Conservation (phyloP, 2,113 vertebrate genomes). For the Heliornis fulica region DNA sequence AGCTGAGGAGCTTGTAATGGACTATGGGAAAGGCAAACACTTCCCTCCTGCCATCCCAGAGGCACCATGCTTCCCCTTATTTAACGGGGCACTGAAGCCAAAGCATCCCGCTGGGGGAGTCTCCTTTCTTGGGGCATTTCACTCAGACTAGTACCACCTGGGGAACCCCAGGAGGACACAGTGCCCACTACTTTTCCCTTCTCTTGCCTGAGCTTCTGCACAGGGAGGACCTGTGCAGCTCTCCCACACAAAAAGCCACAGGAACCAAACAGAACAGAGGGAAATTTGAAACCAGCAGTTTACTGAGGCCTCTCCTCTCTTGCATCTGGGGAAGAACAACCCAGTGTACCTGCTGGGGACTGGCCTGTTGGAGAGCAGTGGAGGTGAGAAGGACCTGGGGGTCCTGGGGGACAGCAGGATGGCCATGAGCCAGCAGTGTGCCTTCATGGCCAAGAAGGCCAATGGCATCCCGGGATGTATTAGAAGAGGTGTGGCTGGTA, state of each 20-base stretch:
- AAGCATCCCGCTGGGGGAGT: background rate
- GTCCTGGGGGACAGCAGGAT: too few species aligned
- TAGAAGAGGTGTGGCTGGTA: too few species aligned
- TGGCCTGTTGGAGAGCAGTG: too few species aligned
- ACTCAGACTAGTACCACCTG: background rate
- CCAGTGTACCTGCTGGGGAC: too few species aligned
- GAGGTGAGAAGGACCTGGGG: too few species aligned
- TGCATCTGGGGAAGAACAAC: too few species aligned
- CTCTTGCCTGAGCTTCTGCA: background rate
- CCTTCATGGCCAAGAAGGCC: too few species aligned
- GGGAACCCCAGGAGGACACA: background rate
- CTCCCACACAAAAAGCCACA: background rate
- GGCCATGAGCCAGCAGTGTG: too few species aligned
- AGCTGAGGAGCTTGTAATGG: background rate
- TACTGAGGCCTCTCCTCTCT: background rate
- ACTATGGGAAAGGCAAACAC: background rate
- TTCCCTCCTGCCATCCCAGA: background rate
- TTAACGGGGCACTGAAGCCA: background rate
- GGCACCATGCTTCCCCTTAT: background rate
- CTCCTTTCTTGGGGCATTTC: background rate
- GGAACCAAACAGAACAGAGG: background rate
- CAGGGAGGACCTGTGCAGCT: background rate
- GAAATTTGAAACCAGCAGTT: background rate
- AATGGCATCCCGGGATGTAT: too few species aligned
- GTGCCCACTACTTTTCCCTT: background rate